These are phyloP conservation scores for Verasper variegatus DNA, from an alignment of 2,113 vertebrate species.

Conservation along the genomic window DNA sequence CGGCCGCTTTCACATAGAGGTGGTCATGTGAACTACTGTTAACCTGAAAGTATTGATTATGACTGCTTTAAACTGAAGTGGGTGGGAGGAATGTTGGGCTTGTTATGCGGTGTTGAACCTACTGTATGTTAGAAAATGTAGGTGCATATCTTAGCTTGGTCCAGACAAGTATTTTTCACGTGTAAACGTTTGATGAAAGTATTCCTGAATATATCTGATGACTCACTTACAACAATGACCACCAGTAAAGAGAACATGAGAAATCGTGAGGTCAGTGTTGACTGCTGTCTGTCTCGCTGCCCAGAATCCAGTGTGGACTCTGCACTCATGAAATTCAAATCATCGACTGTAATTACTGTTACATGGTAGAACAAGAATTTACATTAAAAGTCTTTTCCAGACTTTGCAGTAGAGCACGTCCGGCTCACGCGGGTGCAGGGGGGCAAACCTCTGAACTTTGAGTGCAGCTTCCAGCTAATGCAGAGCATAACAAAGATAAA, in stretches of 20 bases:
- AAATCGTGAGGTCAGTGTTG: slow-evolving; percentile 2
- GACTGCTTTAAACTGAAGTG: not conserved
- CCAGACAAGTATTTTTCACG: not conserved
- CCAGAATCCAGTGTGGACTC: slow-evolving; percentile 1
- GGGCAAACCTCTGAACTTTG: slow-evolving; percentile 24
- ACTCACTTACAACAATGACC: not conserved
- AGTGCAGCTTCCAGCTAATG: slow-evolving; percentile 51
- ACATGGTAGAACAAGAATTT: slow-evolving; percentile 34
- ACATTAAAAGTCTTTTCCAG: slow-evolving; percentile 16
- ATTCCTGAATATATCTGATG: not conserved
- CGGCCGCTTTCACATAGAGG: too few species aligned
- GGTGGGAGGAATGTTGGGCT: not conserved
- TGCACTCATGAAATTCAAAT: slow-evolving; percentile 5
- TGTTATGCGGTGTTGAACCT: not conserved
- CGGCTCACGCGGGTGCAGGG: slow-evolving; percentile 9
- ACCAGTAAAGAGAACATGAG: not conserved
- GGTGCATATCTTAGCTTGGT: not conserved
- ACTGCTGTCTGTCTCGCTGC: not conserved
- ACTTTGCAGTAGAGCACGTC: slow-evolving; percentile 3
- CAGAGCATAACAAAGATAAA: slow-evolving; percentile 63
- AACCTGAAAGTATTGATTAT: not conserved
- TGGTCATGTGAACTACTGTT: too few species aligned
- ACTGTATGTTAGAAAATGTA: not conserved
- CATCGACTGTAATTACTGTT: not conserved
- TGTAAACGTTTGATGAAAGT: not conserved